Percentiles rank a stretch among this genome's conserved stretches.
Evolutionary conservation across 1,140 invertebrate species (phyloP).

Genomic region (Mycetomoellerius zeteki): DNA sequence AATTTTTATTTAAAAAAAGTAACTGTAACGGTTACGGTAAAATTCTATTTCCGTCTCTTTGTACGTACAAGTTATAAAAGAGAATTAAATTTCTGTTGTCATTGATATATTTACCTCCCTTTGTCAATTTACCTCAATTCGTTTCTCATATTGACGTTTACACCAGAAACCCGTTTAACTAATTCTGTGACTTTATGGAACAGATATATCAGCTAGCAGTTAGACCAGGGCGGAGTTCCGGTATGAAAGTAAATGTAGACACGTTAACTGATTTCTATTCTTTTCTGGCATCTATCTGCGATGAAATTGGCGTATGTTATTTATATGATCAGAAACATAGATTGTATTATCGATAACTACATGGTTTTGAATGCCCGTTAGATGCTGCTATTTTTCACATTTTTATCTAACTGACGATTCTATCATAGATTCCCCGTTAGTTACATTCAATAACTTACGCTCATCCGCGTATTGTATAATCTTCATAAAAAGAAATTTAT

Average conservation of each 20-base stretch:
- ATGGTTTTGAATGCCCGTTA: neutral
- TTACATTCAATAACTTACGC: neutral
- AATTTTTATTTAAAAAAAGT: constrained; percentile 9
- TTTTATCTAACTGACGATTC: neutral
- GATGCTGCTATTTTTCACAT: neutral
- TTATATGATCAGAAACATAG: constrained; percentile 1
- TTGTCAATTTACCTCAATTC: constrained; percentile 12
- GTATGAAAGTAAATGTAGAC: constrained; percentile 12
- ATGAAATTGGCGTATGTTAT: constrained; percentile 3
- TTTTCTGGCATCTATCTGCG: neutral
- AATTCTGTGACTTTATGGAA: constrained; percentile 13
- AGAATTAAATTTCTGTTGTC: constrained; percentile 8
- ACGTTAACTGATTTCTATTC: constrained; percentile 8
- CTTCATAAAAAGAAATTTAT: neutral
- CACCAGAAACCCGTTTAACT: constrained; percentile 12
- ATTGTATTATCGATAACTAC: constrained; percentile 24
- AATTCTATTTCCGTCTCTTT: neutral
- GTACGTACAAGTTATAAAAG: neutral
- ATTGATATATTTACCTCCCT: neutral
- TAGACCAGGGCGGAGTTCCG: neutral
- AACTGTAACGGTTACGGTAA: neutral
- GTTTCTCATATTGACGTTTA: neutral
- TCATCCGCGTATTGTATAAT: neutral
- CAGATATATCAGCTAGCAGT: neutral
- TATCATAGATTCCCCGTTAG: neutral